A percentile compares a stretch with the other conserved stretches of the same genome.
phyloP scores from a whole-genome alignment of 2,888 invertebrate species.

The Synanthedon vespiformis region DNA sequence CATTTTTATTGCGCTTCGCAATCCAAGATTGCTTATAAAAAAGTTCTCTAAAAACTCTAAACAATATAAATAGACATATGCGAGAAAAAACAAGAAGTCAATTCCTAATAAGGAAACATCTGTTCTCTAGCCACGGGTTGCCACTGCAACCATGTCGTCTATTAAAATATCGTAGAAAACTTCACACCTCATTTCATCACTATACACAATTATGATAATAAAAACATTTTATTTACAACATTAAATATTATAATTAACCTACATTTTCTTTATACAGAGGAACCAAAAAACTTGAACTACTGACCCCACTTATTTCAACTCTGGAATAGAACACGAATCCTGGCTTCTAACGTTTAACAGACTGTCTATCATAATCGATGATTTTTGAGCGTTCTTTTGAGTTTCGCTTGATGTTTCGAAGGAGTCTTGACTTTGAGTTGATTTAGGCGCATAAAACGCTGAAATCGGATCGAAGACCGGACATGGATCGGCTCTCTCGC shows the following conservation, averaged over 20 bases:
- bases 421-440: conserved; percentile 29
- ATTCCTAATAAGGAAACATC: conserved; percentile 16
- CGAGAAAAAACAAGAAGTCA: conserved; percentile 10
- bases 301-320: conserved; percentile 44
- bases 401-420: conserved; percentile 32
- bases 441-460: conserved; percentile 57
- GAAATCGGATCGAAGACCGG: conserved; percentile 54
- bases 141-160: conserved; percentile 6
- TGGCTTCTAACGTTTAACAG: conserved; percentile 44
- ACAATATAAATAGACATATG: conserved; percentile 4
- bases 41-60: conserved; percentile 2
- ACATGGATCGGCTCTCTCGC: conserved; percentile 50
- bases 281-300: conserved; percentile 64
- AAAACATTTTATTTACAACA: conserved; percentile 65
- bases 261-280: conserved; percentile 58
- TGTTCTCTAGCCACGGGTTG: conserved; percentile 3
- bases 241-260: conserved; percentile 56
- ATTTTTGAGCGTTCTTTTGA: conserved; percentile 50
- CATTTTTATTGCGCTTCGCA: conserved; percentile 28
- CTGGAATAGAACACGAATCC: conserved; percentile 44
- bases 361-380: conserved; percentile 58
- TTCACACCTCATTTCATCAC: conserved; percentile 35
- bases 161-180: conserved; percentile 40
- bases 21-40: conserved; percentile 20
- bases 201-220: conserved; percentile 62